Conservation (phyloP, 1,140 invertebrate species). For the Orchestia grillus region DNA sequence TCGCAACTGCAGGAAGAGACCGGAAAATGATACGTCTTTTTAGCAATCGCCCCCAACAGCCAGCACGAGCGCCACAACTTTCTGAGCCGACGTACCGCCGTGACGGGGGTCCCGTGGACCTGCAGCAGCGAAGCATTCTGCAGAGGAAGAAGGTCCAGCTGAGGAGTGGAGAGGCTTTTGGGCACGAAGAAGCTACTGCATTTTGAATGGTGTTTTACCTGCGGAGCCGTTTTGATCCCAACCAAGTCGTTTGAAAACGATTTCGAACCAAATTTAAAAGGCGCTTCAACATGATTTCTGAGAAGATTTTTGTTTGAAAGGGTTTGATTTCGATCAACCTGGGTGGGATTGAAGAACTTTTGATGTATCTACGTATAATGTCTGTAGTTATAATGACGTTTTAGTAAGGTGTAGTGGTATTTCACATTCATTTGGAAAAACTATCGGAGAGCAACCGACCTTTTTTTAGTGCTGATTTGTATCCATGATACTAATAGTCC, state of each 20-base stretch:
- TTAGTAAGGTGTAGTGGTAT: background rate
- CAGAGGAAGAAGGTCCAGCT: slow-evolving; percentile 15
- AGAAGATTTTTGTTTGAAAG: background rate
- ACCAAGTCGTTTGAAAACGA: background rate
- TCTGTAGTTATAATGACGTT: background rate
- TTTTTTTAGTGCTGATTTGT: background rate
- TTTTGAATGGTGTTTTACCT: background rate
- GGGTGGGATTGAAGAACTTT: background rate
- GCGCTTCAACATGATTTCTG: background rate
- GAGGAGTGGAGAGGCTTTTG: background rate
- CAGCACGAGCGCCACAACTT: slow-evolving; percentile 47
- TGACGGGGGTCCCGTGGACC: background rate
- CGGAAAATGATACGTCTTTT: slow-evolving; percentile 66
- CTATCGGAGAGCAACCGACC: background rate
- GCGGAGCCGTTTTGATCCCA: background rate
- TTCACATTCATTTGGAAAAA: background rate
- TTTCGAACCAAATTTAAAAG: background rate
- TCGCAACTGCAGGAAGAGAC: slow-evolving; percentile 71
- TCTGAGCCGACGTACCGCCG: background rate
- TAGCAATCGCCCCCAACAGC: slow-evolving; percentile 53
- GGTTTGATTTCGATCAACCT: background rate
- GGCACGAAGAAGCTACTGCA: slow-evolving; percentile 7
- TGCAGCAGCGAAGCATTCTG: background rate
- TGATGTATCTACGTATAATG: background rate
- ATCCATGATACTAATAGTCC: background rate